Evolutionary conservation across 2,797 vertebrate species (phyloP).

Genomic region (Alfaro cultratus): DNA sequence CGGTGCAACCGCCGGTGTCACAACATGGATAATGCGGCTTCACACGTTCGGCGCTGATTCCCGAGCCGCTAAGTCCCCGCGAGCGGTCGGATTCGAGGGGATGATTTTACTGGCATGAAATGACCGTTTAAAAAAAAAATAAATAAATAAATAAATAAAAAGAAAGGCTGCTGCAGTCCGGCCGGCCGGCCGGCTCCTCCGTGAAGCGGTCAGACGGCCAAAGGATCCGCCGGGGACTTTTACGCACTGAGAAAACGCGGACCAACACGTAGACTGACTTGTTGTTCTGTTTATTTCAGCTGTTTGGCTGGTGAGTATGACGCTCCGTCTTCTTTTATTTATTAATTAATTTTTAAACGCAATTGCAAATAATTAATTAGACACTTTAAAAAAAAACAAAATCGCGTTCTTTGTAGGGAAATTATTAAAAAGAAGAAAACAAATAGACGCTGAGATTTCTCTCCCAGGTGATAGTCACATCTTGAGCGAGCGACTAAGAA

Average conservation of each 20-base stretch:
- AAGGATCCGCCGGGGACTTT: constrained; percentile 52
- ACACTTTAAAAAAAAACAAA: neutral
- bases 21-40: constrained; percentile 70
- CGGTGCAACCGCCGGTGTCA: constrained; percentile 65
- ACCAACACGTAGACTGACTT: constrained; percentile 25
- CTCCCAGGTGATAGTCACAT: constrained; percentile 19
- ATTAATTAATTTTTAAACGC: neutral
- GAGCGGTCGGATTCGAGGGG: constrained; percentile 54
- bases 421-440: neutral
- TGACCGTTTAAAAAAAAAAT: constrained; percentile 48
- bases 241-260: constrained; percentile 49
- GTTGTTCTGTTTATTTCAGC: constrained; percentile 29
- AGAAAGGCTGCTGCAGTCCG: constrained; percentile 46
- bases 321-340: neutral
- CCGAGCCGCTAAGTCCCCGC: constrained; percentile 49
- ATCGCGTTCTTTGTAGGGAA: constrained; percentile 1
- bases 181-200: constrained; percentile 26
- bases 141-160: too few species aligned
- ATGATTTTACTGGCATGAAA: constrained; percentile 69
- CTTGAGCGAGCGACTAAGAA: constrained; percentile 50
- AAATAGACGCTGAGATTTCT: constrained; percentile 15
- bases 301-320: constrained; percentile 63
- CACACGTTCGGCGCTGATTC: constrained; percentile 62
- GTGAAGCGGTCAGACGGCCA: constrained; percentile 36
- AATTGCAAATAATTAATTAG: constrained; percentile 18